Percentiles rank a stretch among this genome's conserved stretches.
Conservation (phyloP, 2,113 vertebrate genomes). For the Pelobates fuscus region DNA sequence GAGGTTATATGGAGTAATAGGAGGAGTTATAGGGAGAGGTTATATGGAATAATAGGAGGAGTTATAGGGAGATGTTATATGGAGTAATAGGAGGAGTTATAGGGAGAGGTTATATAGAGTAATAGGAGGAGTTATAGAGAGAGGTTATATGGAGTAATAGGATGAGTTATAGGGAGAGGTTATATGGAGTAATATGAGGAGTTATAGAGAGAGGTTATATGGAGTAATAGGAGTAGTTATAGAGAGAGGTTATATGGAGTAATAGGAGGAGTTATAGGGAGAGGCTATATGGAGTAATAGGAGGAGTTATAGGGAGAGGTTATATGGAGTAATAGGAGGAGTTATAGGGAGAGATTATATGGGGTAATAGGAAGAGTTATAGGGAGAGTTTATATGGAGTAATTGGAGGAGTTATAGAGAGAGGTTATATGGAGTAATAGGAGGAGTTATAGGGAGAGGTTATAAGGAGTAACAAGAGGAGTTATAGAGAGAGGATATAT, state of each 20-base stretch:
- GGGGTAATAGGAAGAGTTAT: not conserved
- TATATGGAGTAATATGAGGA: not conserved
- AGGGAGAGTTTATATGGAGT: not conserved
- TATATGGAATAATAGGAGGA: constrained; percentile 3
- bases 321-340: not conserved
- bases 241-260: constrained; percentile 2
- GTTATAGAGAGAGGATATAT: constrained; percentile 9
- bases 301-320: not conserved
- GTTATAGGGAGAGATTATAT: not conserved
- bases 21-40: not conserved
- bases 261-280: constrained; percentile 16
- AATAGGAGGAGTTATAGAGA: not conserved
- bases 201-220: not conserved
- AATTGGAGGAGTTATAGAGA: not conserved
- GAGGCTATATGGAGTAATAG: not conserved
- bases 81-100: constrained; percentile 1
- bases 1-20: not conserved
- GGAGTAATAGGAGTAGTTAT: too few relatives aligned
- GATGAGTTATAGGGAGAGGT: not conserved
- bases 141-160: not conserved
- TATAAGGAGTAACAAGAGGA: constrained; percentile 2
- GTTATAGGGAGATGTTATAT: constrained; percentile 11
- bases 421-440: not conserved
- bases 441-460: not conserved
- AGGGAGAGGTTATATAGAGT: not conserved